Base-by-base conservation (phyloP, 2,888 invertebrate species). In the Apamea monoglypha region DNA sequence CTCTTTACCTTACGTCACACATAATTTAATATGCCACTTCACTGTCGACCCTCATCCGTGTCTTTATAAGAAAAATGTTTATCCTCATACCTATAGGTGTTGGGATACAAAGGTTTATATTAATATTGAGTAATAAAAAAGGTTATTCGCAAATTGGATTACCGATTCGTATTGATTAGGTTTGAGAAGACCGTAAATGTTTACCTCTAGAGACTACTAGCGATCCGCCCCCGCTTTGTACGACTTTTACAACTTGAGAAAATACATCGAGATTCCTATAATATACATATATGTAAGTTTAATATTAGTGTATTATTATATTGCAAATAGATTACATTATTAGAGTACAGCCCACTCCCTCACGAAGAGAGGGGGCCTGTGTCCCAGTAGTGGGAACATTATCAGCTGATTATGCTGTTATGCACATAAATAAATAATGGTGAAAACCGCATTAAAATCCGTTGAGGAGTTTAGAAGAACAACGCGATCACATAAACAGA, bases 21-120 rank as follows among this genome's bases (percentile, higher is more conserved):
- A 95, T 95, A 95, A 95, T 95, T 95, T 95, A 95, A 95, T 93
- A 91, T 94, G 95, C 93, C 95, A 94, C 91, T 94, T 94, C 90
- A 89, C 92, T 95, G 95, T 95, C 88, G 92, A 95, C 96, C 95
- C 96, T 95, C 91, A 93, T 96, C 94, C 78, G 90, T 83, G 88
- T 88, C 88, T 88, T 90, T 86, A 79, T 91, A 90, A 90, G 90
- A 91, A 89, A 88, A 89, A 88, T 90, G 84, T 81, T 80, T 81
- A 79, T 76, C 32, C 36, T 81, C 73, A 74, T 86, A 56, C n/a
- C 14, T 59, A 87, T 77, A 78, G 81, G 82, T 87, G 80, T 82
- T 84, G 63, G 78, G 64, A 73, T 75, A 70, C 61, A 74, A 76
- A 75, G 74, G 40, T 76, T 80, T 72, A 78, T 63, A 56, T 71